Evolutionary conservation across 2,888 invertebrate species (phyloP).

Genomic region (Heliconius ismenius): DNA sequence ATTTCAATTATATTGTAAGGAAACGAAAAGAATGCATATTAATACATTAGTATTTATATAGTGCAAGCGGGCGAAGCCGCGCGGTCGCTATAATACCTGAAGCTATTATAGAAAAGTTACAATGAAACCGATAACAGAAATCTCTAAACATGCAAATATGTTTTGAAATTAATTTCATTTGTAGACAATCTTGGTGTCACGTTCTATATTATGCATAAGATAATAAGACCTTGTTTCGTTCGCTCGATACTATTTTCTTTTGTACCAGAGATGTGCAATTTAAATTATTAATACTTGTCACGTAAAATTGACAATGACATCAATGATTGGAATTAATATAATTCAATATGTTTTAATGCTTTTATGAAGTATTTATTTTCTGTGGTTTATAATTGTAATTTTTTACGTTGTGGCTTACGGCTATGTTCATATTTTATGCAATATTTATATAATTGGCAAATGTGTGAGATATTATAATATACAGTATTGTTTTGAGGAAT

Average conservation of each 20-base stretch:
- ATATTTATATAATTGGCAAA: too few relatives aligned
- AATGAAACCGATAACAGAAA: neutral
- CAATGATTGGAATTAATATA: constrained; percentile 13
- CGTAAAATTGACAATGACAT: too few relatives aligned
- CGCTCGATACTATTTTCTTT: constrained; percentile 29
- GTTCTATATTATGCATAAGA: constrained; percentile 18
- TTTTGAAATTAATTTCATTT: neutral
- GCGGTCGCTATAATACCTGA: too few relatives aligned
- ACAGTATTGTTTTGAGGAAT: too few relatives aligned
- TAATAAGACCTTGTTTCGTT: constrained; percentile 42
- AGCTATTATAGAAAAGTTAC: neutral
- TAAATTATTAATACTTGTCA: constrained; percentile 15
- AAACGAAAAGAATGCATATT: too few relatives aligned
- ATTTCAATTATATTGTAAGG: too few relatives aligned
- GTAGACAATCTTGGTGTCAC: constrained; percentile 31
- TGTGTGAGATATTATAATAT: too few relatives aligned
- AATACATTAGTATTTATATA: too few relatives aligned
- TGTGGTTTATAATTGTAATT: neutral
- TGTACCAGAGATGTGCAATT: constrained; percentile 26
- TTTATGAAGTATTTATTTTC: neutral
- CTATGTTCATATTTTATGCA: too few relatives aligned
- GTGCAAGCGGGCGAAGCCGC: too few relatives aligned
- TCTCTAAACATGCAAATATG: neutral
- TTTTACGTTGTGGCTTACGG: too few relatives aligned
- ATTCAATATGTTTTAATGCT: too few relatives aligned